Percentiles rank a stretch among this genome's conserved stretches.
Evolutionary conservation across 2,888 invertebrate species (phyloP).

Genomic region (Agonopterix alstromeriana): DNA sequence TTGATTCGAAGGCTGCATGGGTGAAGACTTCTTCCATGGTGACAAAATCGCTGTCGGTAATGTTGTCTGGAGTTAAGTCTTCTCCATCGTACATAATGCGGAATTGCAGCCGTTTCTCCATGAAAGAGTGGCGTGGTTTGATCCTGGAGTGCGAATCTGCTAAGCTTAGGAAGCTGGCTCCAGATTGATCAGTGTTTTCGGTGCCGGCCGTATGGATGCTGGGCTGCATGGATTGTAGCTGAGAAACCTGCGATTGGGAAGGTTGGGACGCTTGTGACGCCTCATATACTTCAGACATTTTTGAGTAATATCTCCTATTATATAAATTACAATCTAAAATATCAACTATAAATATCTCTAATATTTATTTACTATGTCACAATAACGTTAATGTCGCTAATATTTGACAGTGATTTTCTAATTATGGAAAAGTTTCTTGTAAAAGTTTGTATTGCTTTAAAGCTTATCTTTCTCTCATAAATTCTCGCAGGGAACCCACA

Average conservation of each 20-base stretch:
- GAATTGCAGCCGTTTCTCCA: constrained; percentile 42
- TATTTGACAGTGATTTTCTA: not conserved
- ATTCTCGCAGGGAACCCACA: not conserved
- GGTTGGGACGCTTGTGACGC: not conserved
- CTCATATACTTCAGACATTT: not conserved
- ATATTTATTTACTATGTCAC: too few relatives aligned
- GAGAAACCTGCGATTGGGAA: too few relatives aligned
- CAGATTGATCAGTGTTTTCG: not conserved
- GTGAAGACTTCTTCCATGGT: constrained; percentile 45
- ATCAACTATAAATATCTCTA: too few relatives aligned
- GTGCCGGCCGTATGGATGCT: not conserved
- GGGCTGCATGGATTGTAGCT: not conserved
- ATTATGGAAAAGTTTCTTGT: not conserved
- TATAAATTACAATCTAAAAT: not conserved
- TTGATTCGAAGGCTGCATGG: constrained; percentile 56
- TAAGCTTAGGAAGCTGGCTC: not conserved
- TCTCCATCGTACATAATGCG: constrained; percentile 32
- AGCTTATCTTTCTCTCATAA: not conserved
- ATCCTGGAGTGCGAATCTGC: not conserved
- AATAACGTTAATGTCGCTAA: not conserved
- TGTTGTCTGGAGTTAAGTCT: constrained; percentile 54
- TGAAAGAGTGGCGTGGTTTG: constrained; percentile 25
- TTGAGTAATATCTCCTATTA: not conserved
- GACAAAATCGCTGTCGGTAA: constrained; percentile 37
- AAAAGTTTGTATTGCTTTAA: not conserved